Conservation (phyloP, 2,797 vertebrate species). For the Emydoidea blandingii region DNA sequence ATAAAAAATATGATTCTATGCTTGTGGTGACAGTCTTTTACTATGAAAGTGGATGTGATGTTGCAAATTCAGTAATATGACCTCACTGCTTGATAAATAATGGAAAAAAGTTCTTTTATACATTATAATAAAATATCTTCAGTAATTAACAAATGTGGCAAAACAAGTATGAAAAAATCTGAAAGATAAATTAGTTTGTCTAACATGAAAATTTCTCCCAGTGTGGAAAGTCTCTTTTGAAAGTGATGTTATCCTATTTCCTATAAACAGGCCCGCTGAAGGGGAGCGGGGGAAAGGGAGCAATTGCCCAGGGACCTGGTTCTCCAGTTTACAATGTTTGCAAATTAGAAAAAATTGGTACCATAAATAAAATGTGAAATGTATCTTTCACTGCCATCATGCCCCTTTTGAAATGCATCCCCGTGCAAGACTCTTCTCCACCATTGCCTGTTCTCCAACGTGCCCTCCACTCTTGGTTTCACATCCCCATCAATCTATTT, state of each 20-base stretch:
- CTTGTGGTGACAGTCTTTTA: neutral
- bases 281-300: too few relatives aligned
- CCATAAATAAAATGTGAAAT: neutral
- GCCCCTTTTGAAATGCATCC: neutral
- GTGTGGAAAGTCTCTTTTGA: neutral
- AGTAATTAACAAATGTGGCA: neutral
- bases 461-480: neutral
- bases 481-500: neutral
- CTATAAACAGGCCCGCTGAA: neutral
- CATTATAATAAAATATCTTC: neutral
- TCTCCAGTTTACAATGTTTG: neutral
- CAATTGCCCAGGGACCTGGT: neutral
- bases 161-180: neutral
- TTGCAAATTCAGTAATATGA: neutral
- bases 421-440: neutral
- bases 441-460: neutral
- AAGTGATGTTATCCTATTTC: rapidly evolving
- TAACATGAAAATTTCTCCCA: neutral
- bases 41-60: neutral
- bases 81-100: neutral
- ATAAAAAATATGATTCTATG: neutral
- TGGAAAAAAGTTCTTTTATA: neutral
- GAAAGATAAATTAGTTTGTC: rapidly evolving
- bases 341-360: neutral
- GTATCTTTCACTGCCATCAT: neutral